Percentiles rank a stretch among this genome's conserved stretches.
Conservation (phyloP, 2,113 vertebrate species). For the Edolisoma coerulescens region DNA sequence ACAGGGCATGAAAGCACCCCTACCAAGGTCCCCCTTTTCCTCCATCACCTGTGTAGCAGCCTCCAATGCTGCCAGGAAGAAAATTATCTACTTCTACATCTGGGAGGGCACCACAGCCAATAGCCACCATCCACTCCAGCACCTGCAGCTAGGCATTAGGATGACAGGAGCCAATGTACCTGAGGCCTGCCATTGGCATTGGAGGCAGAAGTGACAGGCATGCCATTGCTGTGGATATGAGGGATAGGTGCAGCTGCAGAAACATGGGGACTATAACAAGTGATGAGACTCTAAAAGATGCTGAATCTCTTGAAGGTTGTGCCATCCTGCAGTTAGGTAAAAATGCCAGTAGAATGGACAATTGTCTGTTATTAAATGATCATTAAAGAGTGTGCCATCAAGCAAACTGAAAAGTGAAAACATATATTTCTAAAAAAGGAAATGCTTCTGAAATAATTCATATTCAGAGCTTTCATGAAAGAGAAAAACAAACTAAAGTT, state of each 20-base stretch:
- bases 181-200: neutral
- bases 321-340: neutral
- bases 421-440: neutral
- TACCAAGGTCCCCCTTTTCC: neutral
- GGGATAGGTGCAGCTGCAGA: neutral
- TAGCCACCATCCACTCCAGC: neutral
- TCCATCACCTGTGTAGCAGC: neutral
- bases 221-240: neutral
- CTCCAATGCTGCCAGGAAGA: neutral
- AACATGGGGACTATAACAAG: neutral
- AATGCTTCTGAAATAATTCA: neutral
- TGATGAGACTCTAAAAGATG: neutral
- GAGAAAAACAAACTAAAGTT: neutral
- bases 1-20: neutral
- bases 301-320: neutral
- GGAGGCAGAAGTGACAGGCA: neutral
- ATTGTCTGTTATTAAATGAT: neutral
- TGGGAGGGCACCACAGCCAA: neutral
- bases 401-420: neutral
- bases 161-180: neutral
- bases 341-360: neutral
- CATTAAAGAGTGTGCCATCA: neutral
- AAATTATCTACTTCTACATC: neutral
- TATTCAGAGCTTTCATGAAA: neutral
- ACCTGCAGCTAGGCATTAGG: neutral